These are phyloP conservation scores for Gorilla gorilla DNA, from an alignment of 2,113 vertebrate species.

Conservation along the genomic window DNA sequence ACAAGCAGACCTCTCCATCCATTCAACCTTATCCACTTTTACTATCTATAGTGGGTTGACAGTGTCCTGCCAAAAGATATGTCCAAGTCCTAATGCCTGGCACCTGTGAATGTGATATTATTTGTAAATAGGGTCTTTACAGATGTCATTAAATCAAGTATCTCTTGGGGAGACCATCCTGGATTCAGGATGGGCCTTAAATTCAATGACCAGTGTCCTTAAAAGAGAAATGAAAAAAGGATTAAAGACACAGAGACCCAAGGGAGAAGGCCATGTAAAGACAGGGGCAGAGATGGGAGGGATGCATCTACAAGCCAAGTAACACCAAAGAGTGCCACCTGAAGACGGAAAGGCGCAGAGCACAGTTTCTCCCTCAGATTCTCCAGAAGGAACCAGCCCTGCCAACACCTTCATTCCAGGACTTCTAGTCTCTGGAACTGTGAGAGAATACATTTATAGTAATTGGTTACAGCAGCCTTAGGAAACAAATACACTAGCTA, in stretches of 20 bases:
- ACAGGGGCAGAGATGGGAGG: not conserved
- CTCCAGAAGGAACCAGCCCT: not conserved
- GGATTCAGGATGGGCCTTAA: not conserved
- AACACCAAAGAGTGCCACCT: not conserved
- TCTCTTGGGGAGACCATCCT: not conserved
- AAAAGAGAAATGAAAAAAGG: not conserved
- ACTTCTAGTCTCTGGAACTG: not conserved
- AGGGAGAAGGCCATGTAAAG: not conserved
- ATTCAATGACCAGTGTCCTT: not conserved
- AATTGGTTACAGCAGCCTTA: not conserved
- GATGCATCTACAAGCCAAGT: not conserved
- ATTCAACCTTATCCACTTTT: not conserved
- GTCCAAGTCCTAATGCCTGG: not conserved
- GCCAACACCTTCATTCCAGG: not conserved
- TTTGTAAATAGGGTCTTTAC: not conserved
- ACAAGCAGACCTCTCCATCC: not conserved
- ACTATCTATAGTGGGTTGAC: not conserved
- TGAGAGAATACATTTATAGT: not conserved
- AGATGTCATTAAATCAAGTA: not conserved
- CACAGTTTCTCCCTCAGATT: not conserved
- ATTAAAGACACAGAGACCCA: not conserved
- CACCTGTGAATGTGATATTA: not conserved
- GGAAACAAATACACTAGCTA: not conserved
- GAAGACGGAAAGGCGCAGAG: not conserved
- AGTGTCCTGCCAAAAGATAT: not conserved